Percentiles rank a stretch among this genome's conserved stretches.
These are phyloP conservation scores for Cheilosia scutellata DNA, from an alignment of 2,888 invertebrate species.

Conservation along the genomic window DNA sequence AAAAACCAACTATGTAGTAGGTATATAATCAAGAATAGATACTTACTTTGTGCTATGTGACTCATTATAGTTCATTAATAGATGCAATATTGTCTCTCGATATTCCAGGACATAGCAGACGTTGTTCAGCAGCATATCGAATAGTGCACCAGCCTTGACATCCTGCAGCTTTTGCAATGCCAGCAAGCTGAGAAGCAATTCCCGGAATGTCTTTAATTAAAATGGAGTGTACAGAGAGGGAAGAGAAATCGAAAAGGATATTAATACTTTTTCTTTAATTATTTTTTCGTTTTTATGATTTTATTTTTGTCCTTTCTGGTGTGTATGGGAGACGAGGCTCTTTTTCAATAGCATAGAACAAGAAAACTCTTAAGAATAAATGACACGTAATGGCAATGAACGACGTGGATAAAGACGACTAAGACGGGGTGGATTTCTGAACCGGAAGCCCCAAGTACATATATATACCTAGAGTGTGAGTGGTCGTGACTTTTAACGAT, in stretches of 20 bases:
- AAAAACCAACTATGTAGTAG: neutral
- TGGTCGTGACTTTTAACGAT: slow-evolving; percentile 64
- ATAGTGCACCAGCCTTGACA: slow-evolving; percentile 89
- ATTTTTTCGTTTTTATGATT: slow-evolving; percentile 18
- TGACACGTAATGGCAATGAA: slow-evolving; percentile 61
- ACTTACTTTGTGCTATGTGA: slow-evolving; percentile 92
- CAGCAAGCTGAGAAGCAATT: slow-evolving; percentile 92
- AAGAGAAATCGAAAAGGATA: slow-evolving; percentile 56
- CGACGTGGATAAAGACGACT: slow-evolving; percentile 16
- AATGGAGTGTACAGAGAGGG: slow-evolving; percentile 26
- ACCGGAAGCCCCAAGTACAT: neutral
- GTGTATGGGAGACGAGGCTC: neutral
- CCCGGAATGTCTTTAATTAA: slow-evolving; percentile 88
- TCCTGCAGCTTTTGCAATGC: slow-evolving; percentile 92
- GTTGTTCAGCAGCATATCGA: slow-evolving; percentile 94
- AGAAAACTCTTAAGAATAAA: slow-evolving; percentile 30
- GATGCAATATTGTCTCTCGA: slow-evolving; percentile 93
- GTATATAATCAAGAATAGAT: slow-evolving; percentile 53
- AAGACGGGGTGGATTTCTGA: slow-evolving; percentile 10
- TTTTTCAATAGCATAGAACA: neutral
- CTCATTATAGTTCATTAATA: slow-evolving; percentile 93
- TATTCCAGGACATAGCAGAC: slow-evolving; percentile 97
- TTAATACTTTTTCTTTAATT: slow-evolving; percentile 62
- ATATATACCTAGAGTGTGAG: slow-evolving; percentile 6
- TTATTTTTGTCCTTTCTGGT: slow-evolving; percentile 1